These are phyloP conservation scores for Drosophila rhopaloa DNA, from an alignment of 1,140 invertebrate species.

Conservation along the genomic window DNA sequence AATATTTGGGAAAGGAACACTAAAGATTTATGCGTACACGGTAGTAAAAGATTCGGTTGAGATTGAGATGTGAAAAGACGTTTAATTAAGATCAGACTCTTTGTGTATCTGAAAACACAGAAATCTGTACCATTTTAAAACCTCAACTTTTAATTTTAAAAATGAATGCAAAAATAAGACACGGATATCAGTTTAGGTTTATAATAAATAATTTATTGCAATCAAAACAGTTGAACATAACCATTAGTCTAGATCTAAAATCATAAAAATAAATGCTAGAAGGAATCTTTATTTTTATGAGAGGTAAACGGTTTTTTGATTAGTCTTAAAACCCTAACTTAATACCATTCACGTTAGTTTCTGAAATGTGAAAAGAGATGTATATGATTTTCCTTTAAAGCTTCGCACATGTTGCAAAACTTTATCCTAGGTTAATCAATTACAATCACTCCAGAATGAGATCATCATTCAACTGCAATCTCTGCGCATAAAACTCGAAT, in stretches of 20 bases:
- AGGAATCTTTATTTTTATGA: no score
- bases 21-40: slow-evolving; percentile 29
- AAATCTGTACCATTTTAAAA: not conserved
- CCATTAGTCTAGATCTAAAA: no score
- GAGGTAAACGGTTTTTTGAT: no score
- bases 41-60: slow-evolving; percentile 2
- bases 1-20: slow-evolving; percentile 11
- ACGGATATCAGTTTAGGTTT: no score
- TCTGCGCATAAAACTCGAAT: slow-evolving; percentile 3
- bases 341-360: not conserved
- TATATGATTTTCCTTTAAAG: not conserved
- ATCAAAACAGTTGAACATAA: no score
- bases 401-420: not conserved
- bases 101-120: no score
- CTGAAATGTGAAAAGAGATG: not conserved
- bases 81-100: not conserved
- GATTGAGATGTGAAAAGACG: not conserved
- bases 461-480: slow-evolving; percentile 41
- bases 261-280: no score
- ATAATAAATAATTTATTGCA: not conserved
- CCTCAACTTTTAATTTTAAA: no score
- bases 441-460: slow-evolving; percentile 36
- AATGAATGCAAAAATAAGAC: no score
- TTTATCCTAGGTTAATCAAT: slow-evolving; percentile 9
- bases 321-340: no score